Evolutionary conservation across 2,888 invertebrate species (phyloP).

Genomic region (Sphaerophoria taeniata): DNA sequence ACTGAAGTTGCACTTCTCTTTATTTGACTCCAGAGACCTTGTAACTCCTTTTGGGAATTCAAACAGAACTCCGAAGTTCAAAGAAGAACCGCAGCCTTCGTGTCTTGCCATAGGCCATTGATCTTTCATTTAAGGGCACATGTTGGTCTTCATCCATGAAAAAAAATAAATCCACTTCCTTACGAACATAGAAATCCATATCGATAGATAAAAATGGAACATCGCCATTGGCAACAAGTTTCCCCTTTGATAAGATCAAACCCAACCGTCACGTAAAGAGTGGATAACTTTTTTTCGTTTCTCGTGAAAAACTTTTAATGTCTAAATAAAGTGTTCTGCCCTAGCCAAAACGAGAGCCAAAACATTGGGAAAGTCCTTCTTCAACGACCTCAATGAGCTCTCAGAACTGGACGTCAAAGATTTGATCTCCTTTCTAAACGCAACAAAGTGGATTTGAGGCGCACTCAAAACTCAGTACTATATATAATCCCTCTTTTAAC

Average conservation of each 20-base stretch:
- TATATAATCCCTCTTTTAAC: too few species aligned
- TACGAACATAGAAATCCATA: background rate
- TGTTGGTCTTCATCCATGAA: background rate
- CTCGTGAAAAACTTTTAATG: slow-evolving; percentile 31
- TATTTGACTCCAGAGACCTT: slow-evolving; percentile 30
- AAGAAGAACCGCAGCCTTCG: background rate
- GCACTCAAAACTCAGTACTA: too few species aligned
- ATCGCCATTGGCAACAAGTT: slow-evolving; percentile 5
- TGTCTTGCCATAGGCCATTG: background rate
- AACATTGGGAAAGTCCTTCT: too few species aligned
- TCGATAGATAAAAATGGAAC: background rate
- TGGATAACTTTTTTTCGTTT: background rate
- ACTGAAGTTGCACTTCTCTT: slow-evolving; percentile 18
- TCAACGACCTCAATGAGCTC: too few species aligned
- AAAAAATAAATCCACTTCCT: background rate
- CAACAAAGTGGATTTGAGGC: too few species aligned
- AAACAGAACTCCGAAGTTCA: background rate
- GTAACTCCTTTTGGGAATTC: slow-evolving; percentile 3
- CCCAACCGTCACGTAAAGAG: background rate
- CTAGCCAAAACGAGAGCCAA: too few species aligned
- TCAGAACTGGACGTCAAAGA: too few species aligned
- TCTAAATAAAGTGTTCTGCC: too few species aligned
- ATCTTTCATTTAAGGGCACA: slow-evolving; percentile 12
- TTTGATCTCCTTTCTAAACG: too few species aligned
- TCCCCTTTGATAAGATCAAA: slow-evolving; percentile 21